phyloP scores from a whole-genome alignment of 2,113 vertebrate genomes.

The Noturus placidus region DNA sequence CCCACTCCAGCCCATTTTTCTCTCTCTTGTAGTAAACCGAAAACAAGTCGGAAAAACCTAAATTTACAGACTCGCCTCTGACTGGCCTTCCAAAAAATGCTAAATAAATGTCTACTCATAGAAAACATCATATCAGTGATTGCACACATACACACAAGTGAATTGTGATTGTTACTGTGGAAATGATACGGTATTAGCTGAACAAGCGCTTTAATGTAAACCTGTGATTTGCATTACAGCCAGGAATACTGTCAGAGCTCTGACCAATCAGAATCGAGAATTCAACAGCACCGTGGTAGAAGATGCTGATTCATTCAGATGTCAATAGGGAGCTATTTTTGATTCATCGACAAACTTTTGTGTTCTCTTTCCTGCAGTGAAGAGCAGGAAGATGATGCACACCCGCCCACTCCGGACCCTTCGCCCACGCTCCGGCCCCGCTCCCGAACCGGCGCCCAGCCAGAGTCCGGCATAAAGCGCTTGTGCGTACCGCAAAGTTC shows the following conservation, averaged over 20 bases:
- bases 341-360: neutral
- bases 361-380: constrained; percentile 73
- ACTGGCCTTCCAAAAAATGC: neutral
- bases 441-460: constrained; percentile 76
- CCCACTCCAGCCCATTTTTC: neutral
- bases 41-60: neutral
- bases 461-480: constrained; percentile 94
- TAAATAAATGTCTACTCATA: neutral
- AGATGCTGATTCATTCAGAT: neutral
- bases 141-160: neutral
- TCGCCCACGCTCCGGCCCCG: constrained; percentile 69
- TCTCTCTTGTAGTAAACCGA: neutral
- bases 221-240: neutral
- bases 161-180: neutral
- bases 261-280: neutral
- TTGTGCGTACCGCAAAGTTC: constrained; percentile 80
- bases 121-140: neutral
- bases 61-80: neutral
- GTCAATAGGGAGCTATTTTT: neutral
- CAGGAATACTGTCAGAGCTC: neutral
- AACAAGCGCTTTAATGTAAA: neutral
- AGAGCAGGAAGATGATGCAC: constrained; percentile 84
- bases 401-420: constrained; percentile 70
- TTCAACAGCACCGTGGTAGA: neutral
- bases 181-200: neutral